Evolutionary conservation across 2,797 vertebrate genomes (phyloP).

Genomic region (Alcedo quadribrachys): DNA sequence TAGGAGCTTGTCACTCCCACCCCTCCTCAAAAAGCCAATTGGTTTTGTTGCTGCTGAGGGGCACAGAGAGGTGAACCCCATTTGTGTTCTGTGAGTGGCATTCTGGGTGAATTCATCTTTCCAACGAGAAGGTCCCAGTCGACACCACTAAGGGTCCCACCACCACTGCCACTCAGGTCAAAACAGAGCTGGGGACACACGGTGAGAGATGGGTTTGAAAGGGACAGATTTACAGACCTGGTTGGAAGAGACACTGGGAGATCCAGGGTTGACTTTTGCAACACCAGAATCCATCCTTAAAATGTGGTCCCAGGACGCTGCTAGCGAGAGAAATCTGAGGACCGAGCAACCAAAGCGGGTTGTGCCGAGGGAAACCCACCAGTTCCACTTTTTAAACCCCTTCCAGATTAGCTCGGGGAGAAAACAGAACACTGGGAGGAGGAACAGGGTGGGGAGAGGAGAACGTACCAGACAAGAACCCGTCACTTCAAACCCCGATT

Average conservation of each 20-base stretch:
- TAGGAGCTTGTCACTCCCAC: neutral
- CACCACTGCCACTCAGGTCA: constrained; percentile 7
- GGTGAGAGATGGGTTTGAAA: constrained; percentile 44
- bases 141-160: neutral
- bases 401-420: constrained; percentile 37
- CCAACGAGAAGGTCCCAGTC: neutral
- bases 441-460: constrained; percentile 36
- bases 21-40: constrained; percentile 2
- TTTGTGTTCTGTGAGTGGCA: constrained; percentile 78
- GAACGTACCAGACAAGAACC: constrained; percentile 5
- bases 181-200: constrained; percentile 38
- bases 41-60: constrained; percentile 37
- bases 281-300: constrained; percentile 74
- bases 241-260: constrained; percentile 73
- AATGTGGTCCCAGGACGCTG: constrained; percentile 56
- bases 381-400: constrained; percentile 8
- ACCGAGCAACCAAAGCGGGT: neutral
- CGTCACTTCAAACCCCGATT: constrained; percentile 83
- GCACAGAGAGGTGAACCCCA: constrained; percentile 12
- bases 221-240: constrained; percentile 76
- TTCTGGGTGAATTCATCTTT: neutral
- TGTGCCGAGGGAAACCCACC: constrained; percentile 19
- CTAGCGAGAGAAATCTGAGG: constrained; percentile 53
- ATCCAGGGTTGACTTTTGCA: constrained; percentile 74
- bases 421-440: neutral